These are phyloP conservation scores for Lepetodrilus schrolli DNA, from an alignment of 2,888 invertebrate species.

Conservation along the genomic window DNA sequence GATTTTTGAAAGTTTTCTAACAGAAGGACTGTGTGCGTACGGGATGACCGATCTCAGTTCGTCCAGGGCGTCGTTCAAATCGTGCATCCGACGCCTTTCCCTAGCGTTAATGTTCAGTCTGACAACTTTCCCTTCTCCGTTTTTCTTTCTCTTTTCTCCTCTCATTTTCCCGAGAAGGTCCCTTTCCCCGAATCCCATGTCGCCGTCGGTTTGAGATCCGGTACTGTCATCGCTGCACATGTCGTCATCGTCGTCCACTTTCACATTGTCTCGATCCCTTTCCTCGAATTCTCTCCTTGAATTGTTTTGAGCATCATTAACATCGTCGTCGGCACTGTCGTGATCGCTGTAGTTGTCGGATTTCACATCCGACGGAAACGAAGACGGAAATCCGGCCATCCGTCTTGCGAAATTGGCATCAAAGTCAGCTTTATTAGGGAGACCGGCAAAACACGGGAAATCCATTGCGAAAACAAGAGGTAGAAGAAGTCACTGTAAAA, in stretches of 20 bases:
- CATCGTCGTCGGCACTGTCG: slow-evolving; percentile 21
- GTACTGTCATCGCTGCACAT: not conserved
- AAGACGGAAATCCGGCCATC: too few species aligned
- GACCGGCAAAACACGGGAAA: slow-evolving; percentile 3
- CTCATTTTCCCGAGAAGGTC: slow-evolving; percentile 28
- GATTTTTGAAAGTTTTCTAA: slow-evolving; percentile 75
- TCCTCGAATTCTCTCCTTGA: slow-evolving; percentile 1
- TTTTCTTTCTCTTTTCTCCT: slow-evolving; percentile 16
- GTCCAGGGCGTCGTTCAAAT: slow-evolving; percentile 76
- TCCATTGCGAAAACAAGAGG: not conserved
- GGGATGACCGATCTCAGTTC: slow-evolving; percentile 74
- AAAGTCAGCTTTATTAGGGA: too few species aligned
- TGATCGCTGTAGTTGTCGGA: slow-evolving; percentile 8
- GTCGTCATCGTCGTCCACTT: not conserved
- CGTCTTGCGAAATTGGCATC: not conserved
- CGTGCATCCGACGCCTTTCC: slow-evolving; percentile 77
- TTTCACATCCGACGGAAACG: too few species aligned
- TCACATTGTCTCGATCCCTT: slow-evolving; percentile 32
- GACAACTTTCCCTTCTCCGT: slow-evolving; percentile 44
- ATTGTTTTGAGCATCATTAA: not conserved
- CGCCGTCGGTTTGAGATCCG: not conserved
- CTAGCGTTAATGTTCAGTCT: slow-evolving; percentile 75
- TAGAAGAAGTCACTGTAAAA: slow-evolving; percentile 13
- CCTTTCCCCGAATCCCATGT: not conserved
- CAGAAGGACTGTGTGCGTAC: slow-evolving; percentile 75